Percentiles rank a stretch among this genome's conserved stretches.
Evolutionary conservation across 1,140 invertebrate genomes (phyloP).

Genomic region (Gonioctena quinquepunctata): DNA sequence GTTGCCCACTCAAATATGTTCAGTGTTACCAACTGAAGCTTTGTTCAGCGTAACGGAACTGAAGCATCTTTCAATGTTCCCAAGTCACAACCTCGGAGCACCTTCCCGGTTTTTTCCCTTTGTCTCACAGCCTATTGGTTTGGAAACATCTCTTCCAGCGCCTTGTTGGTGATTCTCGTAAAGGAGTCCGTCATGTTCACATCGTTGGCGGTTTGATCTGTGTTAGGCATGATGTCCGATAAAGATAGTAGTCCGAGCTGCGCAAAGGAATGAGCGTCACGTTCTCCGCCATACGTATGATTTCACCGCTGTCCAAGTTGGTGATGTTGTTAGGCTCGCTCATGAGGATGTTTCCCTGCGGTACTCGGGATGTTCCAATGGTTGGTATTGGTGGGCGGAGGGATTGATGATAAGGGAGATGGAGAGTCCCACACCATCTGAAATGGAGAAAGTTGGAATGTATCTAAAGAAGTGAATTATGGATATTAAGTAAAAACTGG

Average conservation of each 20-base stretch:
- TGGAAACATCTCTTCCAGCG: background rate
- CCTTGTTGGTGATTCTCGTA: slow-evolving; percentile 4
- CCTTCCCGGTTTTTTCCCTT: no score
- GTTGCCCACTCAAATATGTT: no score
- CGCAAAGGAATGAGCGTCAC: background rate
- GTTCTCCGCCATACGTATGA: background rate
- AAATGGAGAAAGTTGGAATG: background rate
- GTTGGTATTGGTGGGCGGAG: background rate
- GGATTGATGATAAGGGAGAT: background rate
- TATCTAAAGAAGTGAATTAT: background rate
- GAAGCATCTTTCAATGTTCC: no score
- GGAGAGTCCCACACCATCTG: background rate
- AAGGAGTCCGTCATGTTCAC: slow-evolving; percentile 6
- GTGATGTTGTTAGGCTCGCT: background rate
- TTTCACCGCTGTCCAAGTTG: slow-evolving; percentile 2
- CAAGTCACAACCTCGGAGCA: no score
- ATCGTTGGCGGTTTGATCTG: background rate
- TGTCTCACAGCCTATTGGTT: background rate
- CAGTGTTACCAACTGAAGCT: no score
- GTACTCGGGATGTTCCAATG: background rate
- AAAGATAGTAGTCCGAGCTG: background rate
- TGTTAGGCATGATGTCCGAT: slow-evolving; percentile 1
- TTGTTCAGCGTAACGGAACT: no score
- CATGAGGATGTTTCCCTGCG: background rate
- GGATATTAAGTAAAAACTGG: background rate